These are phyloP conservation scores for Drosophila asahinai DNA, from an alignment of 1,140 invertebrate species.

Conservation along the genomic window DNA sequence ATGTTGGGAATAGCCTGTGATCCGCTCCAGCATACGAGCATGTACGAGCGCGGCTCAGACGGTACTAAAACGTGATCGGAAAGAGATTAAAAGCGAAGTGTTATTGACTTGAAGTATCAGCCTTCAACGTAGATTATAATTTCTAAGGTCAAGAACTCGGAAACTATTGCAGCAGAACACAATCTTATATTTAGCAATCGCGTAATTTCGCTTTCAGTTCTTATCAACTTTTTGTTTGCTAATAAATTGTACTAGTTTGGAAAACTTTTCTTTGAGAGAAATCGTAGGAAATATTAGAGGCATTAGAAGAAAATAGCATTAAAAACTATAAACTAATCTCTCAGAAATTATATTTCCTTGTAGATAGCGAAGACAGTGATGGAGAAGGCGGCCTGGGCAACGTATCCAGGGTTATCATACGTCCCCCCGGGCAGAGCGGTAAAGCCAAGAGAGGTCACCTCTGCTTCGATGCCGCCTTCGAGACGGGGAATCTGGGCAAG, in stretches of 20 bases:
- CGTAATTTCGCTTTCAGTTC: conserved; percentile 12
- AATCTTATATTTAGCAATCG: conserved; percentile 1
- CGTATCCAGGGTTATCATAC: conserved; percentile 95
- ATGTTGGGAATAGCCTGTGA: conserved; percentile 85
- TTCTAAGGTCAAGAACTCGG: conserved; percentile 18
- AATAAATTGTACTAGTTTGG: too few species aligned
- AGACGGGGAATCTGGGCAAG: conserved; percentile 97
- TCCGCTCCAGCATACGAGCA: conserved; percentile 88
- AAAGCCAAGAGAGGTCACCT: conserved; percentile 93
- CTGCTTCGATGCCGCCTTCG: conserved; percentile 98
- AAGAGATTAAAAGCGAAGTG: not conserved
- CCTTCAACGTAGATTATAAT: not conserved
- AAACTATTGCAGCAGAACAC: not conserved
- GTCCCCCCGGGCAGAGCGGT: conserved; percentile 96
- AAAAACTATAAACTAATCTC: not conserved
- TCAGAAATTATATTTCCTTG: conserved; percentile 11
- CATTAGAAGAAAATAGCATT: too few species aligned
- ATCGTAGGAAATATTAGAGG: too few species aligned
- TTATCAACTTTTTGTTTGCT: not conserved
- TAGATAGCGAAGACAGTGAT: conserved; percentile 98
- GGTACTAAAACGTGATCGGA: conserved; percentile 71
- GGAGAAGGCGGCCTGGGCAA: conserved; percentile 97
- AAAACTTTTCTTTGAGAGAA: not conserved
- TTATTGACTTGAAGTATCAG: too few species aligned
- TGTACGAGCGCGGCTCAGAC: conserved; percentile 87